Evolutionary conservation across 2,113 vertebrate species (phyloP).

Genomic region (Tupaia chinensis): DNA sequence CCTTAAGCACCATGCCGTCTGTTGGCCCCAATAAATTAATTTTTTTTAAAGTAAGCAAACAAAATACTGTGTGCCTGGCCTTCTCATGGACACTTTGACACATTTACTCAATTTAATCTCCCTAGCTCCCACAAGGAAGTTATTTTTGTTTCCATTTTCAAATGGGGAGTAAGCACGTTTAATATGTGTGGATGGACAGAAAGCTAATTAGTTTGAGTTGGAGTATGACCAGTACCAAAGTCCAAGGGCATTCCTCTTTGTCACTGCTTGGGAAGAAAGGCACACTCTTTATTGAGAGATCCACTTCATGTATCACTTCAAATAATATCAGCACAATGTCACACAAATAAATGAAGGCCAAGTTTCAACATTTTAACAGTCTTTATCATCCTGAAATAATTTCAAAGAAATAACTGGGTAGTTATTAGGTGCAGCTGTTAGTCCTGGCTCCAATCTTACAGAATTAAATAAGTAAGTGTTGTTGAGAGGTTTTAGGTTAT

Average conservation of each 20-base stretch:
- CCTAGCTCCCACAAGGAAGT: not conserved
- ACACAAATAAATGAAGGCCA: not conserved
- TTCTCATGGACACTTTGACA: not conserved
- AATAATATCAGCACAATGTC: not conserved
- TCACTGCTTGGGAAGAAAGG: not conserved
- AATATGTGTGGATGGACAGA: not conserved
- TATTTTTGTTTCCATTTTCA: not conserved
- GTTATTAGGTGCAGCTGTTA: conserved; percentile 48
- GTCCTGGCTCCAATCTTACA: not conserved
- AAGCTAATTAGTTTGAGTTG: not conserved
- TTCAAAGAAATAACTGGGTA: not conserved
- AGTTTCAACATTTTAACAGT: not conserved
- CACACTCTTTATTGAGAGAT: not conserved
- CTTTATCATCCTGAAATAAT: conserved; percentile 40
- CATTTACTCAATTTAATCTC: not conserved
- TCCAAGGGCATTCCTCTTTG: not conserved
- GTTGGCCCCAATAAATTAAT: too few relatives aligned
- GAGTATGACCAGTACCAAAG: not conserved
- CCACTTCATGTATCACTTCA: not conserved
- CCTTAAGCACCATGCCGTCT: too few relatives aligned
- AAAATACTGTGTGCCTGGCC: not conserved
- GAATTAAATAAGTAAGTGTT: not conserved
- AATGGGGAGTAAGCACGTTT: not conserved
- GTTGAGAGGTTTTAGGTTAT: conserved; percentile 14
- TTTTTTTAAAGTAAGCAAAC: too few relatives aligned